Evolutionary conservation across 2,113 vertebrate genomes (phyloP), one percentile per base, ranked within the genome.

Genomic region (Rynchops niger): DNA sequence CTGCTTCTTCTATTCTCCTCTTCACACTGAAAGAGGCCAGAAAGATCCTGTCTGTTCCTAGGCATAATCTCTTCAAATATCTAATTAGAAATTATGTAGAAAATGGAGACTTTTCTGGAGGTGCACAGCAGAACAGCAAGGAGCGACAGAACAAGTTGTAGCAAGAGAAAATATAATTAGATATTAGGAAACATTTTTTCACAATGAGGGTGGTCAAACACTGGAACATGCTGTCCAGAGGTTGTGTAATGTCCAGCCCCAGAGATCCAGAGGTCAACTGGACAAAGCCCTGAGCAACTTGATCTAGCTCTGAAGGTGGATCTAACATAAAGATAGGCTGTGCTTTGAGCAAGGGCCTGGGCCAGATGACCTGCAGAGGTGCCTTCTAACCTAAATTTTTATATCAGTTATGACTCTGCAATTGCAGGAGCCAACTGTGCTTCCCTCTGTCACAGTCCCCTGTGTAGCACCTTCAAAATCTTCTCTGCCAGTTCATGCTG

Each of bases 111-210:
- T 89, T 91, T 84, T 86, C 29, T 82, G 61, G 47, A 89, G 43
- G 34, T 79, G 61, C 59, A 82, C 16, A 66, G 45, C 59, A 94
- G 34, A 95, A 89, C 42, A 96, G 56, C 42, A 89, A 86, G 63
- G 76, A 93, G 53, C 40, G 66, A 66, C 38, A 63, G 83, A 94
- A 93, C 93, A 94, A 76, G 69, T 11, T 91, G 86, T 82, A 89
- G 84, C 73, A 65, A 89, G 77, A 82, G 16, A 91, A 97, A 85
- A 74, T 74, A 67, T 78, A 70, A 89, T 81, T 91, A 91, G 65
- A 85, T 87, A 79, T 94, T 94, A 94, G 81, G 93, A 95, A 96
- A 95, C 15, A 29, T 71, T 89, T 95, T 86, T 95, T 72, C 89
- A 95, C 77, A 94, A 74, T 85, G 52, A 79, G 34, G 19, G 52